A percentile compares a stretch with the other conserved stretches of the same genome.
Evolutionary conservation across 2,797 vertebrate species (phyloP).

Genomic region (Okamejei kenojei): DNA sequence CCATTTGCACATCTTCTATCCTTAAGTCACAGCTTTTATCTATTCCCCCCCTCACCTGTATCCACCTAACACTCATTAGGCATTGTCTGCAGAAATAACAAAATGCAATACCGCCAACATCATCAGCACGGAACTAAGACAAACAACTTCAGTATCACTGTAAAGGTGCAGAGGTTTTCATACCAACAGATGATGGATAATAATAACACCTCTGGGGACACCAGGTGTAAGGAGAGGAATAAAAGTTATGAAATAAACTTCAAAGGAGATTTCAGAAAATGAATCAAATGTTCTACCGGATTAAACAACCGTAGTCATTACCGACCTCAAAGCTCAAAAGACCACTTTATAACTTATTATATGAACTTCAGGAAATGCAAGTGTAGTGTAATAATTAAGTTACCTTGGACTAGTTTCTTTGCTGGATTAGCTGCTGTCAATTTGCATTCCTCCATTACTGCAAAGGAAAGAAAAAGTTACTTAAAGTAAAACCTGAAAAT

Average conservation of each 20-base stretch:
- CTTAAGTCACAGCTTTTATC: too few species aligned
- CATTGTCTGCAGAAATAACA: too few species aligned
- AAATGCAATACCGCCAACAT: too few species aligned
- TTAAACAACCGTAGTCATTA: background rate
- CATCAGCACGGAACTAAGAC: too few species aligned
- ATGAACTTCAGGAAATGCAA: background rate
- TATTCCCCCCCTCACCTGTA: too few species aligned
- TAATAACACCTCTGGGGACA: too few species aligned
- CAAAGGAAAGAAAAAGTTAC: constrained; percentile 20
- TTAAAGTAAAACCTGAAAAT: background rate
- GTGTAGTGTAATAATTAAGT: constrained; percentile 39
- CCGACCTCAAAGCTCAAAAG: background rate
- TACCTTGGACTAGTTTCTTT: constrained; percentile 90
- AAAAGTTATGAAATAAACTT: background rate
- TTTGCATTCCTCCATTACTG: constrained; percentile 74
- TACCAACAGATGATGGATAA: too few species aligned
- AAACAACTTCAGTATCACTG: too few species aligned
- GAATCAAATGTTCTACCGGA: background rate
- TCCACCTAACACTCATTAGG: too few species aligned
- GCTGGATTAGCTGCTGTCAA: constrained; percentile 63
- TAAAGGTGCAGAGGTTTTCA: too few species aligned
- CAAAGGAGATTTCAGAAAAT: background rate
- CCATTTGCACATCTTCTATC: too few species aligned
- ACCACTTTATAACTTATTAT: background rate
- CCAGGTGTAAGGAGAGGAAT: background rate